Evolutionary conservation across 2,113 vertebrate genomes (phyloP), one percentile per base, ranked within the genome.

Genomic region (Lampris megalopsis): DNA sequence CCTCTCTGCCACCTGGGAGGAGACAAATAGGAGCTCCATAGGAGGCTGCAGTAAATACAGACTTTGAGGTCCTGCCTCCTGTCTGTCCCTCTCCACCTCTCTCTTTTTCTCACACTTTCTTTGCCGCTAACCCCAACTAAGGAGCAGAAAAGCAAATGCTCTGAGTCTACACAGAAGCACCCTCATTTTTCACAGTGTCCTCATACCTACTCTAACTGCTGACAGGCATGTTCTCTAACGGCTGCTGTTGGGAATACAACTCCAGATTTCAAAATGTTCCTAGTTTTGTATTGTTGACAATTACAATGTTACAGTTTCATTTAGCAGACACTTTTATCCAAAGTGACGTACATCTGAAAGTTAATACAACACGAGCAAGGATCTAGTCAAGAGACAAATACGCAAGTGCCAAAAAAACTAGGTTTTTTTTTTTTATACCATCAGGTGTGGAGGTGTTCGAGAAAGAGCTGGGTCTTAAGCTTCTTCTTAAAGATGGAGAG

Each of bases 31-130:
- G 73, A 85, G 76, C 88, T 42, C 87, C 8, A 71, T 85, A 68
- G 91, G 92, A 89, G 71, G 77, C 83, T 68, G 80, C 65, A 57
- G 89, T 92, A 93, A 92, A 93, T 91, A 90, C 73, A 79, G 75
- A 89, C 53, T 73, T 67, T 63, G 41, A 81, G 86, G 75, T 67
- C 80, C 63, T 63, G 72, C 73, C 80, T 80, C 77, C 88, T 89
- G 85, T 87, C 43, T 2, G n/a, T 68, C n/a, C 56, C 11, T 68
- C 13, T 68, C 11, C 43, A 2, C 56, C 38, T 68, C 52, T 68
- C 24, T 71, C 42, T 52, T 63, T 77, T 68, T 3, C 53, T 63
- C 42, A 63, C 42, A 69, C 59, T 69, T 71, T 63, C 70, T 67
- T 63, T 81, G 67, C 54, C 53, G 8, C 60, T 42, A 45, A 71